Evolutionary conservation across 2,888 invertebrate species (phyloP).

Genomic region (Podabrus alpinus): DNA sequence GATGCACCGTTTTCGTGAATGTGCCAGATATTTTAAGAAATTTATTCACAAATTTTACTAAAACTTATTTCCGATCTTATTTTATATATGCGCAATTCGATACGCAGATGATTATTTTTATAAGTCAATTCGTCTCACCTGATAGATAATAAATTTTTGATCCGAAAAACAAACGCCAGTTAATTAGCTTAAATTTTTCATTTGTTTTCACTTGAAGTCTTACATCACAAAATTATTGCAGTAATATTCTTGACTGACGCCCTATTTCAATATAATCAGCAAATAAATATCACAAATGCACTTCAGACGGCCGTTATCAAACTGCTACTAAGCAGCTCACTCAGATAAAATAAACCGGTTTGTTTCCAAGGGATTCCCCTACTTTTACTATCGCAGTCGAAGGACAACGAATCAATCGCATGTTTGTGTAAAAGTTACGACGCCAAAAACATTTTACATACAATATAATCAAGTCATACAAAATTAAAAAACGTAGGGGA

Average conservation of each 20-base stretch:
- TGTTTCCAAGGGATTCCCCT: neutral
- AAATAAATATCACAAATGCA: neutral
- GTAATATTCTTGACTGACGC: no score
- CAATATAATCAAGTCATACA: no score
- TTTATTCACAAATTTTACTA: conserved; percentile 4
- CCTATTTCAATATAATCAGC: neutral
- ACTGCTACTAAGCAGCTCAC: neutral
- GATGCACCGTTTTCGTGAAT: conserved; percentile 4
- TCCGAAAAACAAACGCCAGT: neutral
- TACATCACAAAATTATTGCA: neutral
- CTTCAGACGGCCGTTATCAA: neutral
- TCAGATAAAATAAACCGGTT: neutral
- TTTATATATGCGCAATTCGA: neutral
- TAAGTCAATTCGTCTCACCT: neutral
- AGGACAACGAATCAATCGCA: no score
- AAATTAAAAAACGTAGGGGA: no score
- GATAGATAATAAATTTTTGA: neutral
- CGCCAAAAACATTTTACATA: no score
- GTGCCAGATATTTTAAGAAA: conserved; percentile 21
- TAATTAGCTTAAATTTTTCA: neutral
- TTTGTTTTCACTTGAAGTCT: neutral
- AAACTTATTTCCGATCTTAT: conserved; percentile 20
- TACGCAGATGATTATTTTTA: conserved; percentile 1
- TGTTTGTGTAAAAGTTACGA: no score
- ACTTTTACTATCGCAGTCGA: neutral